Conservation (phyloP, 2,888 invertebrate genomes). For the Sialis lutaria region DNA sequence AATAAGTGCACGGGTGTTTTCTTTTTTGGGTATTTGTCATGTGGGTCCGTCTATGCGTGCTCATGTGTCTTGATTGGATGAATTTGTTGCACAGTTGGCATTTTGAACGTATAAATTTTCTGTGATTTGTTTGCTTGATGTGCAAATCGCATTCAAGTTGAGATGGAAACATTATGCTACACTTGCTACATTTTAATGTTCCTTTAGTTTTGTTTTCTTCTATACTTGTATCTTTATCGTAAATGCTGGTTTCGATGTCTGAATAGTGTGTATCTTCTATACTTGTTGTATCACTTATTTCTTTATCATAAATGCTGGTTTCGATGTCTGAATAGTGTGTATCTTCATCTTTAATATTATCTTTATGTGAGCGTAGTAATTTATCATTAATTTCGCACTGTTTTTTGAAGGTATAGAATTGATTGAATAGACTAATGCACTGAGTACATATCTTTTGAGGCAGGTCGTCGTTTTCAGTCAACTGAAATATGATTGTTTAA, state of each 20-base stretch:
- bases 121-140: neutral
- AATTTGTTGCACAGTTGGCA: neutral
- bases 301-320: neutral
- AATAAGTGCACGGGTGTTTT: neutral
- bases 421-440: neutral
- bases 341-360: neutral
- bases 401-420: neutral
- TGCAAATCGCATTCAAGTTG: neutral
- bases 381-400: neutral
- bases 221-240: neutral
- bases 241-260: neutral
- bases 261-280: neutral
- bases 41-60: neutral
- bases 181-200: no score
- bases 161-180: no score
- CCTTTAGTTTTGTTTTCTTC: no score
- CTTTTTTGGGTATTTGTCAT: no score
- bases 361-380: no score
- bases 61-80: neutral
- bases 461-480: neutral
- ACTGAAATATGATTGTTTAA: neutral
- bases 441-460: neutral
- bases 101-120: neutral
- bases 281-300: no score
- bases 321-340: neutral